A percentile compares a stretch with the other conserved stretches of the same genome.
These are phyloP conservation scores for Aphrophora alni DNA, from an alignment of 2,888 invertebrate genomes.

Conservation along the genomic window DNA sequence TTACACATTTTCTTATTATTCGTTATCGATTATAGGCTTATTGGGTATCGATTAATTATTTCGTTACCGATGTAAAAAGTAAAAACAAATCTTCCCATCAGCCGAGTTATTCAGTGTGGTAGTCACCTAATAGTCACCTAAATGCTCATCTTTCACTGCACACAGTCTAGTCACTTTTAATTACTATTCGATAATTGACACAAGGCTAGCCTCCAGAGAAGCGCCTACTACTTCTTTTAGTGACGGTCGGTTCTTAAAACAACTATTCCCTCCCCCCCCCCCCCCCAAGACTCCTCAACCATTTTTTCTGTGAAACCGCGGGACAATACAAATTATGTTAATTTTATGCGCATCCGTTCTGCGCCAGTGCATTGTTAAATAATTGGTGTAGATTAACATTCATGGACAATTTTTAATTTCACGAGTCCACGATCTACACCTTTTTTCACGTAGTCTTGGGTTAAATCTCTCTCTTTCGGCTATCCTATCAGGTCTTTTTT, in stretches of 20 bases:
- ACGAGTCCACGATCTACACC: too few relatives aligned
- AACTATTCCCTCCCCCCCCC: neutral
- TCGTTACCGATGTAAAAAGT: too few relatives aligned
- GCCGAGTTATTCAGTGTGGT: too few relatives aligned
- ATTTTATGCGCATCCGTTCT: neutral
- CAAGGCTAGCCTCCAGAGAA: neutral
- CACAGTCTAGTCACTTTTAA: neutral
- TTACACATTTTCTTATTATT: too few relatives aligned
- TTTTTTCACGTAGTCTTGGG: too few relatives aligned
- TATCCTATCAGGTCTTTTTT: too few relatives aligned
- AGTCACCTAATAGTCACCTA: too few relatives aligned
- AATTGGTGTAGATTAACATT: neutral
- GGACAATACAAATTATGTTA: neutral
- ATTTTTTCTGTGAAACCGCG: neutral
- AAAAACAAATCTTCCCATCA: too few relatives aligned
- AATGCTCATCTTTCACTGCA: neutral
- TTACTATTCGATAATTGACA: neutral
- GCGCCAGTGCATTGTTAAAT: neutral
- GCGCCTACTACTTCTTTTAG: neutral
- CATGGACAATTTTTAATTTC: neutral
- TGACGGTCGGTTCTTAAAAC: neutral
- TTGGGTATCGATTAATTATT: too few relatives aligned
- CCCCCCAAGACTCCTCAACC: too few relatives aligned
- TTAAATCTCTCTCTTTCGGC: too few relatives aligned
- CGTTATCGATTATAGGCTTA: too few relatives aligned